Percentiles rank a stretch among this genome's conserved stretches.
These are phyloP conservation scores for Heterocephalus glaber DNA, from an alignment of 2,113 vertebrate species.

Conservation along the genomic window DNA sequence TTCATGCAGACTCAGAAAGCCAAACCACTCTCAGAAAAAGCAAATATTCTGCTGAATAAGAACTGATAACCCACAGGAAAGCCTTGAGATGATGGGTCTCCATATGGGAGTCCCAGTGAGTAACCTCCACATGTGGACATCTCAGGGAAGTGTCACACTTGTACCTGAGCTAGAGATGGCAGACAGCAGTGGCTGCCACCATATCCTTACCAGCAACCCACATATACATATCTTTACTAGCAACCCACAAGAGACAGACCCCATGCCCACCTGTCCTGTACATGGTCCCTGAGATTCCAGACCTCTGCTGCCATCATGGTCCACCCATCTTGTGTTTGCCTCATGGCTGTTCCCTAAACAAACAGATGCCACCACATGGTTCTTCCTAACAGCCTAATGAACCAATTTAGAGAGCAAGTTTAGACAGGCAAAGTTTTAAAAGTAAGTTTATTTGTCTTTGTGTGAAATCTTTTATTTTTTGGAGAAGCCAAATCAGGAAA, in stretches of 20 bases:
- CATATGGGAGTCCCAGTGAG: neutral
- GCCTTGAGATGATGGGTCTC: neutral
- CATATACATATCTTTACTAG: too few relatives aligned
- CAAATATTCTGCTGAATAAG: neutral
- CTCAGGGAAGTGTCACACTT: too few relatives aligned
- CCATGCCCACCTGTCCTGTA: neutral
- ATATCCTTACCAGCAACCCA: neutral
- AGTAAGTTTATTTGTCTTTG: neutral
- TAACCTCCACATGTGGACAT: neutral
- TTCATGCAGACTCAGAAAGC: neutral
- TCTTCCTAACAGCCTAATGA: neutral
- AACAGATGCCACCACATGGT: neutral
- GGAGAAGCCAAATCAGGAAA: constrained; percentile 17
- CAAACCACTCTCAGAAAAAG: neutral
- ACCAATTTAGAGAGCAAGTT: neutral
- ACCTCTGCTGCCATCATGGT: neutral
- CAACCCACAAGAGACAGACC: neutral
- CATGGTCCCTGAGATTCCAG: neutral
- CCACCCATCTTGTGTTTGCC: too few relatives aligned
- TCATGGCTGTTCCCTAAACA: neutral
- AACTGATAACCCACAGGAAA: neutral
- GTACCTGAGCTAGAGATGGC: neutral
- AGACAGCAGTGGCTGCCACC: too few relatives aligned
- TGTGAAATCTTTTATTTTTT: neutral
- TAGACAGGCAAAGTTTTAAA: neutral